A percentile compares a stretch with the other conserved stretches of the same genome.
Conservation (phyloP, 2,797 vertebrate genomes). For the Myripristis jacobus region DNA sequence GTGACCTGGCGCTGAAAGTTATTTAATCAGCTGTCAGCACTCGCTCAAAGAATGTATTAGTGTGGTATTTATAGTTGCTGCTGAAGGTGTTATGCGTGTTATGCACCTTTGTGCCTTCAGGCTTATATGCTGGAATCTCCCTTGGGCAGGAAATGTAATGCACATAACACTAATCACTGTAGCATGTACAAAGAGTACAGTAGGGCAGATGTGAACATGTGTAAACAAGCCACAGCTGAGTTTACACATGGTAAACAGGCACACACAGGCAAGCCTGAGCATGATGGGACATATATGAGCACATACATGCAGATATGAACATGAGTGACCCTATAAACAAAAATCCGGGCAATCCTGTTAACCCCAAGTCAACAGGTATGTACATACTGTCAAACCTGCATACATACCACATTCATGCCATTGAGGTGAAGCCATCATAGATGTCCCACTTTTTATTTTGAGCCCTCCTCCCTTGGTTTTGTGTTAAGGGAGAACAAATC, state of each 20-base stretch:
- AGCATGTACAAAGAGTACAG: constrained; percentile 24
- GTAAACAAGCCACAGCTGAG: constrained; percentile 43
- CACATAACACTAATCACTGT: constrained; percentile 44
- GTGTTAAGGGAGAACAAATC: background rate
- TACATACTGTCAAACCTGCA: background rate
- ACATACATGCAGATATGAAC: background rate
- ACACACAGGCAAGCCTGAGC: constrained; percentile 11
- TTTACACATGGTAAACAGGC: background rate
- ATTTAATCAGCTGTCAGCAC: background rate
- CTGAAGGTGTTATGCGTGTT: constrained; percentile 9
- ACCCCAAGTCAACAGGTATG: background rate
- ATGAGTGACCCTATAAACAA: background rate
- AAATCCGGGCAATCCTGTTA: background rate
- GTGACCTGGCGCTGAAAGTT: background rate
- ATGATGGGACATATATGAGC: background rate
- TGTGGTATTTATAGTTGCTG: constrained; percentile 5
- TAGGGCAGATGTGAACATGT: constrained; percentile 46
- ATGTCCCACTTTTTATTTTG: background rate
- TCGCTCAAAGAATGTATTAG: background rate
- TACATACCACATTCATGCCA: background rate
- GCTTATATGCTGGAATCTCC: constrained; percentile 28
- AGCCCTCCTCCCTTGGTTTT: background rate
- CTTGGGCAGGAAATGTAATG: constrained; percentile 30
- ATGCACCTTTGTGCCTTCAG: background rate
- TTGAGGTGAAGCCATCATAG: background rate